Conservation (phyloP, 1,140 invertebrate genomes). For the Drosophila tristis region DNA sequence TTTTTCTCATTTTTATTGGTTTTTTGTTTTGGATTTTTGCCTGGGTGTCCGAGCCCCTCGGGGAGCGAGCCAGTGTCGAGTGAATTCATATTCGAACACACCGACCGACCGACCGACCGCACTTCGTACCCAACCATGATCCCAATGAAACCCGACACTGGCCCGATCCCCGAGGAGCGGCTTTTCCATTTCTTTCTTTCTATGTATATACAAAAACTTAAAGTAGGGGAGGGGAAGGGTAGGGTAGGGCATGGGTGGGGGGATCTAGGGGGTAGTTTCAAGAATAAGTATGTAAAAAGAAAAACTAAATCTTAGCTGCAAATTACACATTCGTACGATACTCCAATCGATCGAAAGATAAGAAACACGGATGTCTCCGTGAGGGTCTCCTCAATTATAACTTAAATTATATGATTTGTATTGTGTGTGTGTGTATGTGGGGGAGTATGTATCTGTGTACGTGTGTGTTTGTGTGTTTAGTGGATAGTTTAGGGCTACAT, state of each 20-base stretch:
- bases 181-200: slow-evolving; percentile 57
- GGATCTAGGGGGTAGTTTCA: not conserved
- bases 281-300: slow-evolving; percentile 40
- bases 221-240: slow-evolving; percentile 24
- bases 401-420: slow-evolving; percentile 52
- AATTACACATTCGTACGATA: slow-evolving; percentile 23
- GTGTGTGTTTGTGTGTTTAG: slow-evolving; percentile 50
- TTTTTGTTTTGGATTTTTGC: slow-evolving; percentile 60
- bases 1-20: slow-evolving; percentile 59
- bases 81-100: slow-evolving; percentile 58
- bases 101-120: not conserved
- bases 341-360: slow-evolving; percentile 3
- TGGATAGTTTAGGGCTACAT: slow-evolving; percentile 73
- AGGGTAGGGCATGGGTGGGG: not conserved
- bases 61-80: slow-evolving; percentile 32
- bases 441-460: slow-evolving; percentile 33
- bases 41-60: slow-evolving; percentile 49
- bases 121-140: not conserved
- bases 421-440: slow-evolving; percentile 25
- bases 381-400: slow-evolving; percentile 13
- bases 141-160: slow-evolving; percentile 62
- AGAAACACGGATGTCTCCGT: slow-evolving; percentile 16
- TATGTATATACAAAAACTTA: slow-evolving; percentile 77
- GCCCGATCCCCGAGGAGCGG: slow-evolving; percentile 41
- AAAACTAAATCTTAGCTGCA: slow-evolving; percentile 47